A percentile compares a stretch with the other conserved stretches of the same genome.
Conservation (phyloP, 2,797 vertebrate species). For the Protonibea diacanthus region DNA sequence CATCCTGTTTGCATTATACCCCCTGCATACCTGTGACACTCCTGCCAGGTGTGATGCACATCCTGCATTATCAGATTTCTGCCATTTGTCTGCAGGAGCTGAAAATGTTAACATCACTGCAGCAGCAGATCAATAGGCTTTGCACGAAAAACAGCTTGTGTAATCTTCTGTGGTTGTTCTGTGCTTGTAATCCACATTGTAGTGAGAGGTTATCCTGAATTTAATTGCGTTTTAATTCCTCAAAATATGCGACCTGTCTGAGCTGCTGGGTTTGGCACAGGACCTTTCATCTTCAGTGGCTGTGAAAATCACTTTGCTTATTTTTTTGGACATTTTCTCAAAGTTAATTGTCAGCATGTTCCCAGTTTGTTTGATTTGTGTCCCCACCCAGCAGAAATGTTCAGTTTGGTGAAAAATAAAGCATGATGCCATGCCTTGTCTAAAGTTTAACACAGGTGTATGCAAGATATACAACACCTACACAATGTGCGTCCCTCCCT, state of each 20-base stretch:
- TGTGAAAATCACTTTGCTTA: conserved; percentile 21
- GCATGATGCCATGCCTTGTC: conserved; percentile 9
- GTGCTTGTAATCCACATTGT: conserved; percentile 55
- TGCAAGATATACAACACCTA: conserved; percentile 10
- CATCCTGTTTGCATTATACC: conserved; percentile 63
- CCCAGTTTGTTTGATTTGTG: conserved; percentile 41
- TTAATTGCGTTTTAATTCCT: conserved; percentile 68
- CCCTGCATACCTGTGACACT: conserved; percentile 25
- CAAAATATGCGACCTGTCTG: conserved; percentile 74
- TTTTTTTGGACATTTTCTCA: conserved; percentile 23
- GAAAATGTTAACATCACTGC: conserved; percentile 21
- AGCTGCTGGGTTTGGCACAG: conserved; percentile 42
- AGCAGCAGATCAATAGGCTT: conserved; percentile 13
- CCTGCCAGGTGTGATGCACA: conserved; percentile 53
- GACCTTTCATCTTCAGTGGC: conserved; percentile 32
- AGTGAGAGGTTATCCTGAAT: conserved; percentile 42
- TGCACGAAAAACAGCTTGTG: conserved; percentile 27
- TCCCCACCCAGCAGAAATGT: conserved; percentile 37
- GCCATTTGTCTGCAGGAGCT: conserved; percentile 10
- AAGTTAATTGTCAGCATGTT: conserved; percentile 25
- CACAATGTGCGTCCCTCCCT: conserved; percentile 2
- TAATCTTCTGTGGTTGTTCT: conserved; percentile 47
- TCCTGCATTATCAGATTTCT: conserved; percentile 47
- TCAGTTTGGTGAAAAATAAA: conserved; percentile 4
- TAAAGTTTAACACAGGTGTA: conserved; percentile 25